Evolutionary conservation across 2,888 invertebrate genomes (phyloP).

Genomic region (Hypselothyrea guttata): DNA sequence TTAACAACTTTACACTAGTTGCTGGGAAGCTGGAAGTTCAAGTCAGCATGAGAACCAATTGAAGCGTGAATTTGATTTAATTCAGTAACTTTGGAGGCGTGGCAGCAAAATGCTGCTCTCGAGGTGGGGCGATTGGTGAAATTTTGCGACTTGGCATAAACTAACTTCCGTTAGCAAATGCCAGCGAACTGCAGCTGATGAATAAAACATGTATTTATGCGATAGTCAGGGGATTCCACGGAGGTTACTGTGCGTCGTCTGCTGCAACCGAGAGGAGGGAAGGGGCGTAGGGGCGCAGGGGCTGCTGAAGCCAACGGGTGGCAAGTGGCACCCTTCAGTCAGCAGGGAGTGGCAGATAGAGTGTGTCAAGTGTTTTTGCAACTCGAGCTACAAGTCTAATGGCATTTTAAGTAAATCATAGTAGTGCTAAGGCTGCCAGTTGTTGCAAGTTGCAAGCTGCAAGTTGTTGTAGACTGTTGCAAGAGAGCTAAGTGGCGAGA

Average conservation of each 20-base stretch:
- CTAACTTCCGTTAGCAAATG: slow-evolving; percentile 56
- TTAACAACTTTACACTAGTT: slow-evolving; percentile 38
- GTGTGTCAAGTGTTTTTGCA: slow-evolving; percentile 56
- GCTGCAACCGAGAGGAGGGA: too few relatives aligned
- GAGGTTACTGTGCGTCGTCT: too few relatives aligned
- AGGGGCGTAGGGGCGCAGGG: background rate
- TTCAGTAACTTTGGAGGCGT: slow-evolving; percentile 53
- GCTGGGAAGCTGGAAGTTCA: slow-evolving; percentile 27
- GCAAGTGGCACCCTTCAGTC: slow-evolving; percentile 47
- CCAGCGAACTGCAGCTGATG: slow-evolving; percentile 66
- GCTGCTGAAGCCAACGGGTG: slow-evolving; percentile 12
- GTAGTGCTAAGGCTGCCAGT: background rate
- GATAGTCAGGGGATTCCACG: slow-evolving; percentile 32
- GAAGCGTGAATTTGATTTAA: slow-evolving; percentile 70
- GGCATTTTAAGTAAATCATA: slow-evolving; percentile 64
- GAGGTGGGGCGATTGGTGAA: slow-evolving; percentile 14
- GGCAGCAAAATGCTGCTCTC: slow-evolving; percentile 5
- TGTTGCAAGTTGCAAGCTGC: too few relatives aligned
- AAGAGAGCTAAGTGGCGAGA: slow-evolving; percentile 22
- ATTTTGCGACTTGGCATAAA: slow-evolving; percentile 60
- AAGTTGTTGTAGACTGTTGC: too few relatives aligned
- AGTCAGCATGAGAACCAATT: slow-evolving; percentile 63
- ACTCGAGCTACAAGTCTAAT: slow-evolving; percentile 53
- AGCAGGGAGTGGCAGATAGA: slow-evolving; percentile 40
- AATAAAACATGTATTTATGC: slow-evolving; percentile 70